Evolutionary conservation across 2,113 vertebrate species (phyloP).

Genomic region (Cervus canadensis): DNA sequence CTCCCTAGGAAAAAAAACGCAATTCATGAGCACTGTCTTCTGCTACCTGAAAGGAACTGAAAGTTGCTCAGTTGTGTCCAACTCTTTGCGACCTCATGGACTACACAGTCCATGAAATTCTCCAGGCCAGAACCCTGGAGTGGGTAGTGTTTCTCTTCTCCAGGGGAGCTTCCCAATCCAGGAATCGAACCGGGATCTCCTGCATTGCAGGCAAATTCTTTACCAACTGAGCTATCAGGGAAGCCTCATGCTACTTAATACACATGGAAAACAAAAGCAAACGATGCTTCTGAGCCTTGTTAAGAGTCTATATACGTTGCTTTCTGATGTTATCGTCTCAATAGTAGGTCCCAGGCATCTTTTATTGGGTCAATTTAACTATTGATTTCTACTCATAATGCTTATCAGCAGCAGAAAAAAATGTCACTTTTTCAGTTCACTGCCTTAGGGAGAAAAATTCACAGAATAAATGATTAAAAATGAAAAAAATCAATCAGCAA

Average conservation of each 20-base stretch:
- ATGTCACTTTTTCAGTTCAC: neutral
- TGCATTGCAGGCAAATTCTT: neutral
- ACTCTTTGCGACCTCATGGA: neutral
- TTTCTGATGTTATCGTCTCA: neutral
- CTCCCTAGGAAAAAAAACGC: neutral
- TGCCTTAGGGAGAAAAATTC: neutral
- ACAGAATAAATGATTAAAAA: neutral
- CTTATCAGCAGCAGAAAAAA: slow-evolving; percentile 28
- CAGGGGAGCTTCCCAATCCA: neutral
- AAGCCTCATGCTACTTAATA: neutral
- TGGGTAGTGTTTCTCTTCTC: neutral
- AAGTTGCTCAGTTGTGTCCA: neutral
- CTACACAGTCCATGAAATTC: neutral
- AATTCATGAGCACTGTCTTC: neutral
- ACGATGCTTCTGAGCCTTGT: neutral
- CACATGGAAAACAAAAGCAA: neutral
- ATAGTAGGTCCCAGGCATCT: neutral
- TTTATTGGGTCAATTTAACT: slow-evolving; percentile 43
- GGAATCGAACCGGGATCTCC: neutral
- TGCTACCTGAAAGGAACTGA: neutral
- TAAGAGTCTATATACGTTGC: neutral
- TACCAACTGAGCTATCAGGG: neutral
- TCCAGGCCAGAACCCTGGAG: neutral
- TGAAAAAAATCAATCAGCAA: neutral
- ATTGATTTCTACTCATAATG: slow-evolving; percentile 38